Percentiles rank a stretch among this genome's conserved stretches.
phyloP scores from a whole-genome alignment of 2,797 vertebrate genomes.

The Acanthurus leucopareius region DNA sequence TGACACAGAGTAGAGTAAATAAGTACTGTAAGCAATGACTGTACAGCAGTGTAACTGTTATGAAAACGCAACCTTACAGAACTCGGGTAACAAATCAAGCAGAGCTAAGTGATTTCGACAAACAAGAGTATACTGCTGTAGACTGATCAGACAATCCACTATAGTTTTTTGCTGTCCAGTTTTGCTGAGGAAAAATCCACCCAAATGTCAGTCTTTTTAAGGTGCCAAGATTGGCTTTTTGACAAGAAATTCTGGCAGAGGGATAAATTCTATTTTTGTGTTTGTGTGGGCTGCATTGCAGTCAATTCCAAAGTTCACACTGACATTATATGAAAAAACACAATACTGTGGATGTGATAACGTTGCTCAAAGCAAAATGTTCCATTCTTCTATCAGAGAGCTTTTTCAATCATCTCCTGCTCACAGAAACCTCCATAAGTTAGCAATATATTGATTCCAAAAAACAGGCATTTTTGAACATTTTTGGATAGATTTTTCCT shows the following conservation, averaged over 20 bases:
- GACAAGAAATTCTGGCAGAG: constrained; percentile 26
- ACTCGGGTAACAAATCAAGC: constrained; percentile 48
- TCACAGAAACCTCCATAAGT: constrained; percentile 6
- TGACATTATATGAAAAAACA: constrained; percentile 39
- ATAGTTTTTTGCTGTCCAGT: constrained; percentile 15
- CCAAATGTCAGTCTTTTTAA: constrained; percentile 24
- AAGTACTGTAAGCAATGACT: constrained; percentile 72
- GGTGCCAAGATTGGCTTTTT: constrained; percentile 15
- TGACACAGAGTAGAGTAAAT: constrained; percentile 69
- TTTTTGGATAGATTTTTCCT: constrained; percentile 51
- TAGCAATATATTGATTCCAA: constrained; percentile 6
- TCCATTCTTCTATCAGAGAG: constrained; percentile 2
- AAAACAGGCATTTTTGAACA: constrained; percentile 10
- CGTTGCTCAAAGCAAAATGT: constrained; percentile 3
- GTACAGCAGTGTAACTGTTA: constrained; percentile 76
- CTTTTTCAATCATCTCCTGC: constrained; percentile 10
- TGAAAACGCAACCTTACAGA: constrained; percentile 56
- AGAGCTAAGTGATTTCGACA: constrained; percentile 46
- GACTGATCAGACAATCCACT: constrained; percentile 30
- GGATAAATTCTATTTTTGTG: constrained; percentile 44
- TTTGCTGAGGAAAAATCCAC: constrained; percentile 56
- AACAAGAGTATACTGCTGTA: constrained; percentile 48
- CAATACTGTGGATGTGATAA: constrained; percentile 29
- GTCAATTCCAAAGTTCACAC: constrained; percentile 43
- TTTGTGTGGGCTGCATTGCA: constrained; percentile 52